Percentiles rank a stretch among this genome's conserved stretches.
Conservation (phyloP, 2,888 invertebrate species). For the Margaritifera margaritifera region DNA sequence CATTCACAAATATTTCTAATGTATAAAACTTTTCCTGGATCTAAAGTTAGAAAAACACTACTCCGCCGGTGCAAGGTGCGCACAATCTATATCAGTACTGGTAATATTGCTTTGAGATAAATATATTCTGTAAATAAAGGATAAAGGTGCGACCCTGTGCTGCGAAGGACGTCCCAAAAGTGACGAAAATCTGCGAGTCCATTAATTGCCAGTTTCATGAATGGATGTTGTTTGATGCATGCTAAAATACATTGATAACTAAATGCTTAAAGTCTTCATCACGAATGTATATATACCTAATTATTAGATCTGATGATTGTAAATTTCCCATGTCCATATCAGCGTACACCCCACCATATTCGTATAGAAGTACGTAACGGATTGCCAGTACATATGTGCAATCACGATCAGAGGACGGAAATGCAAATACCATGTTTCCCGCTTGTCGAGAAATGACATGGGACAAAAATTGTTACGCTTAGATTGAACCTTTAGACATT, state of each 20-base stretch:
- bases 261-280: slow-evolving; percentile 59
- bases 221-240: slow-evolving; percentile 58
- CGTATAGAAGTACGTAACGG: slow-evolving; percentile 66
- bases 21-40: slow-evolving; percentile 36
- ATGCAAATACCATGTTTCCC: too few species aligned
- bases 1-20: slow-evolving; percentile 32
- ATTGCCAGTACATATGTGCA: too few species aligned
- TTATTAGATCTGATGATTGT: slow-evolving; percentile 52
- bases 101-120: slow-evolving; percentile 14
- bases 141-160: slow-evolving; percentile 64
- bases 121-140: slow-evolving; percentile 48
- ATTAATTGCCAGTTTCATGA: slow-evolving; percentile 59
- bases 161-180: too few species aligned
- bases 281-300: slow-evolving; percentile 55
- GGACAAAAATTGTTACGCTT: too few species aligned
- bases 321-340: slow-evolving; percentile 69
- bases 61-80: slow-evolving; percentile 44
- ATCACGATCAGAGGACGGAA: too few species aligned
- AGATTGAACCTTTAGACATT: too few species aligned
- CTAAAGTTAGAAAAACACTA: slow-evolving; percentile 46
- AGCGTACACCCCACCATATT: slow-evolving; percentile 69
- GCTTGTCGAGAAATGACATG: too few species aligned
- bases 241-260: slow-evolving; percentile 62
- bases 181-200: slow-evolving; percentile 51
- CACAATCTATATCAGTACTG: slow-evolving; percentile 25